Evolutionary conservation across 1,140 invertebrate genomes (phyloP).

Genomic region (Cydia pomonella): DNA sequence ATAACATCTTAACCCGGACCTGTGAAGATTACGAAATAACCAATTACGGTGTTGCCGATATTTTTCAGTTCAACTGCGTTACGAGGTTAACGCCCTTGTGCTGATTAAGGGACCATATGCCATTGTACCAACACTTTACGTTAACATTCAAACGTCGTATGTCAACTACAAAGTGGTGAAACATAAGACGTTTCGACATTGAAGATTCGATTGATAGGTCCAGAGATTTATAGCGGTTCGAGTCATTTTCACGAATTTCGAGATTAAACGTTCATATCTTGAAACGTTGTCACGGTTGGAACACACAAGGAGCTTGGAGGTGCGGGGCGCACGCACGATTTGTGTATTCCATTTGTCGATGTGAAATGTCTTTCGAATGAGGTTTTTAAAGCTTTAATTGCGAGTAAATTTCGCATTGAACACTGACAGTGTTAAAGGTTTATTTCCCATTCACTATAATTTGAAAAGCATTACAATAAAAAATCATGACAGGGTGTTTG

Average conservation of each 20-base stretch:
- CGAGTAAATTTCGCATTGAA: background rate
- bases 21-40: background rate
- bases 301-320: slow-evolving; percentile 3
- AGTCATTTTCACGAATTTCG: slow-evolving; percentile 11
- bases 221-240: background rate
- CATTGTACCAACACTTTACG: background rate
- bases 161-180: background rate
- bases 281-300: slow-evolving; percentile 12
- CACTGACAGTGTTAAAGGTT: background rate
- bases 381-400: background rate
- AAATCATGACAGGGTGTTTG: background rate
- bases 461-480: slow-evolving; percentile 20
- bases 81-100: slow-evolving; percentile 12
- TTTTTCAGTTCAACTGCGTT: slow-evolving; percentile 7
- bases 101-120: slow-evolving; percentile 13
- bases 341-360: slow-evolving; percentile 15
- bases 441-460: background rate
- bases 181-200: background rate
- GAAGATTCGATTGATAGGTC: slow-evolving; percentile 6
- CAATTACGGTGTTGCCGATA: background rate
- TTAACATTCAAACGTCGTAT: background rate
- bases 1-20: background rate
- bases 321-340: background rate
- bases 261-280: slow-evolving; percentile 17
- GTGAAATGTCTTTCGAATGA: background rate